Evolutionary conservation across 2,113 vertebrate genomes (phyloP).

Genomic region (Megaptera novaeangliae): DNA sequence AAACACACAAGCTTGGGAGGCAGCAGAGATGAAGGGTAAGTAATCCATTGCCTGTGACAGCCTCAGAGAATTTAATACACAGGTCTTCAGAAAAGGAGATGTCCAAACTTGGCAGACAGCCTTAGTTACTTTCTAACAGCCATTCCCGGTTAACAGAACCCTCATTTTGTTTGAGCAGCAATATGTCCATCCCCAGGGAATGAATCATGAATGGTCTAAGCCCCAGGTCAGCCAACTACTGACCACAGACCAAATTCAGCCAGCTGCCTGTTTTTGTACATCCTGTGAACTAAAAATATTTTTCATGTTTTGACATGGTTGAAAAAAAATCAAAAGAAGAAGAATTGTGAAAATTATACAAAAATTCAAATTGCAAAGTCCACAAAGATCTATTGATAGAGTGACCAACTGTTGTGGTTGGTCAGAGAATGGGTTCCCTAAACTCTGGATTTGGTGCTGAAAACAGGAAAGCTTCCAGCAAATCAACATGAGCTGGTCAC

Average conservation of each 20-base stretch:
- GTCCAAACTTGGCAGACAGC: background rate
- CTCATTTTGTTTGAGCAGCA: background rate
- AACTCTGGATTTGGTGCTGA: background rate
- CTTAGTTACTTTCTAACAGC: background rate
- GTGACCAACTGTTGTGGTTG: background rate
- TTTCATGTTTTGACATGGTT: background rate
- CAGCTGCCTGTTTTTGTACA: background rate
- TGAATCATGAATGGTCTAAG: background rate
- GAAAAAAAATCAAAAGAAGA: background rate
- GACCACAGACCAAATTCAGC: background rate
- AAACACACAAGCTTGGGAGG: background rate
- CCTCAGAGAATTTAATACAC: background rate
- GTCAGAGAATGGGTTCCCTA: background rate
- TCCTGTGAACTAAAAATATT: background rate
- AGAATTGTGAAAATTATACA: background rate
- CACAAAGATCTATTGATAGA: background rate
- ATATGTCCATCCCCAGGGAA: background rate
- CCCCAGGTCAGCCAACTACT: background rate
- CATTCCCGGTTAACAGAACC: background rate
- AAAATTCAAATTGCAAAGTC: background rate
- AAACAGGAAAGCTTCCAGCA: background rate
- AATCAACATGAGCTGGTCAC: background rate
- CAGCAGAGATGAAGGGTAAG: background rate
- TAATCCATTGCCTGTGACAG: rapidly evolving
- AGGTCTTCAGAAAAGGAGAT: background rate